A percentile compares a stretch with the other conserved stretches of the same genome.
Evolutionary conservation across 2,113 vertebrate genomes (phyloP).

Genomic region (Porphyrio hochstetteri): DNA sequence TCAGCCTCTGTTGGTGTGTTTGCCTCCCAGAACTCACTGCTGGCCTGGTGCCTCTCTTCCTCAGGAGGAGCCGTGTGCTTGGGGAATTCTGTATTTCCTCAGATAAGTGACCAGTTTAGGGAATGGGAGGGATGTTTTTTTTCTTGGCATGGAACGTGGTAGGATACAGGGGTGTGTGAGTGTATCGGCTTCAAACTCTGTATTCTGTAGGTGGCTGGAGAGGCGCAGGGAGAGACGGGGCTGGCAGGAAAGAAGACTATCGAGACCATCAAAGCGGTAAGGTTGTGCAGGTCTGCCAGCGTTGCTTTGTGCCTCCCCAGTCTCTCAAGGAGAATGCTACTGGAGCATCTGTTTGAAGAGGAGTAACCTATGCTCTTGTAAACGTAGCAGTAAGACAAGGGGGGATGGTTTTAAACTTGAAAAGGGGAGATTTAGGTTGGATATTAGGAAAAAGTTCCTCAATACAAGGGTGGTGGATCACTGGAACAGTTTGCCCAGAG

Average conservation of each 20-base stretch:
- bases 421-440: too few species aligned
- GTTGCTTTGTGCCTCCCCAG: neutral
- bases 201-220: constrained; percentile 88
- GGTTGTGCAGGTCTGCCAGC: constrained; percentile 1
- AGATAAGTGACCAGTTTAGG: neutral
- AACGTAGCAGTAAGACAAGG: too few species aligned
- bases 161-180: accelerated
- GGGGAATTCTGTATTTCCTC: neutral
- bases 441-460: too few species aligned
- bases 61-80: neutral
- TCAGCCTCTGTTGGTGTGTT: neutral
- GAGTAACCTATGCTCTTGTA: neutral
- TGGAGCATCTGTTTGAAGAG: neutral
- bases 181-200: neutral
- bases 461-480: too few species aligned
- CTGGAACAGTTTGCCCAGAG: too few species aligned
- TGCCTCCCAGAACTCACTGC: neutral
- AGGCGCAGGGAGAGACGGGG: constrained; percentile 85
- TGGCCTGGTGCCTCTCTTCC: neutral
- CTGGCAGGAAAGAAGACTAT: constrained; percentile 92
- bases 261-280: constrained; percentile 96
- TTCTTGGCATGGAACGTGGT: neutral
- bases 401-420: too few species aligned
- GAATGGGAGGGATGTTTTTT: neutral
- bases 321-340: neutral